Conservation (phyloP, 2,797 vertebrate genomes). For the Nothura maculosa region DNA sequence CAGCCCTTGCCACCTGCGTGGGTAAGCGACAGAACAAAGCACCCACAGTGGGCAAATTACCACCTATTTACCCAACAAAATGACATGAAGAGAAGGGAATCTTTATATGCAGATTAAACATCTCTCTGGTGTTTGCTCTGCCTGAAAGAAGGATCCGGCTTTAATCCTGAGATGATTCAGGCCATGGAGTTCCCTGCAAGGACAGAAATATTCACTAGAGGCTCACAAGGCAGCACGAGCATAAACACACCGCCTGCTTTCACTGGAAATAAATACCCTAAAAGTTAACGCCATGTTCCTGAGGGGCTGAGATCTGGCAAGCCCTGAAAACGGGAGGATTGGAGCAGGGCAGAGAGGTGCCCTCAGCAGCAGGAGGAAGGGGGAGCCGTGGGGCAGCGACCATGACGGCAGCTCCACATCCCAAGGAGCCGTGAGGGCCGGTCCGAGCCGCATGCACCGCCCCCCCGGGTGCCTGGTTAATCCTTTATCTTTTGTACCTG, state of each 20-base stretch:
- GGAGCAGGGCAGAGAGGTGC: neutral
- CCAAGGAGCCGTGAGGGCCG: slow-evolving; percentile 67
- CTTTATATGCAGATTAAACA: neutral
- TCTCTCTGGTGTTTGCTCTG: neutral
- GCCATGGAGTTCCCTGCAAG: neutral
- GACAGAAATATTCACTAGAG: neutral
- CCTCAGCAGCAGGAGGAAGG: slow-evolving; percentile 34
- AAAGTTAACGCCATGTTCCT: slow-evolving; percentile 22
- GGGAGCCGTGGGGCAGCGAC: too few relatives aligned
- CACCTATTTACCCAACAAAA: neutral
- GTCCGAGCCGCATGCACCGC: slow-evolving; percentile 68
- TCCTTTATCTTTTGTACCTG: slow-evolving; percentile 64
- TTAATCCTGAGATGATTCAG: neutral
- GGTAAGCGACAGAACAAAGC: neutral
- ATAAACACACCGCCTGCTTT: neutral
- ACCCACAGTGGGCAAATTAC: neutral
- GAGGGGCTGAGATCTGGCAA: neutral
- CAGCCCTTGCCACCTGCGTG: neutral
- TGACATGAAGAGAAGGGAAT: neutral
- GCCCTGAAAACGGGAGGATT: neutral
- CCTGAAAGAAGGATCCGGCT: neutral
- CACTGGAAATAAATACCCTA: neutral
- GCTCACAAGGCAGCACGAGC: neutral
- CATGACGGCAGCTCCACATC: neutral
- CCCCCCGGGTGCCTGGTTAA: slow-evolving; percentile 77